Evolutionary conservation across 2,888 invertebrate species (phyloP), one percentile per base, ranked within the genome.

Genomic region (Rhynchonema sp.): DNA sequence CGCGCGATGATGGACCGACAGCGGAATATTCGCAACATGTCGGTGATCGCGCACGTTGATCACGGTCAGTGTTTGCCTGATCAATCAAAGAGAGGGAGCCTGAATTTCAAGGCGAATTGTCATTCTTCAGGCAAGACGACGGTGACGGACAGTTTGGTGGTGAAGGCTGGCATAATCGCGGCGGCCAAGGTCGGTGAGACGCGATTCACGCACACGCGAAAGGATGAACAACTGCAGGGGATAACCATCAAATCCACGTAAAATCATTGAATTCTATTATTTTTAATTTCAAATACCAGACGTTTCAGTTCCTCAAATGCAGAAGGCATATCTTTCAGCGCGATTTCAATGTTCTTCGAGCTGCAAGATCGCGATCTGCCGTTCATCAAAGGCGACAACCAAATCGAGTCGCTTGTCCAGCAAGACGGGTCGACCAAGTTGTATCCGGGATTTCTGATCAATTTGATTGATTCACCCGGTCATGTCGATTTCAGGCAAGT

Each of bases 11-110:
- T 99, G 98, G 96, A 99, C 87, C 89, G 89, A 79, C 96, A 96
- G 82, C 82, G 82, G 81, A 99, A 99, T 78, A 98, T 99, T 81
- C 85, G 98, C 77, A 99, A 99, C 81, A 99, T 99, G 96, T 98
- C 96, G 75, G 98, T 99, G 79, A 99, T 99, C 77, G 98, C 98
- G 72, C 98, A 99, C 80, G 98, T 99, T 68, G 98, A 99, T 81
- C 98, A 99, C 78, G 98, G 98, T 75, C 71, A 71, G 62, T 70
- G 1, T 52, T 28, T 27, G 20, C 26, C 22, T 58, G 20, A 13
- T 25, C 22, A 9, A 2, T 58, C 17, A 13, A 20, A n/a, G 13
- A 3, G 6, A 22, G n/a, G n/a, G n/a, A n/a, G n/a, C n/a, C n/a
- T n/a, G n/a, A n/a, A n/a, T n/a, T n/a, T n/a, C n/a, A n/a, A n/a